phyloP scores from a whole-genome alignment of 2,888 invertebrate genomes.

The Dysmachus trigonus region DNA sequence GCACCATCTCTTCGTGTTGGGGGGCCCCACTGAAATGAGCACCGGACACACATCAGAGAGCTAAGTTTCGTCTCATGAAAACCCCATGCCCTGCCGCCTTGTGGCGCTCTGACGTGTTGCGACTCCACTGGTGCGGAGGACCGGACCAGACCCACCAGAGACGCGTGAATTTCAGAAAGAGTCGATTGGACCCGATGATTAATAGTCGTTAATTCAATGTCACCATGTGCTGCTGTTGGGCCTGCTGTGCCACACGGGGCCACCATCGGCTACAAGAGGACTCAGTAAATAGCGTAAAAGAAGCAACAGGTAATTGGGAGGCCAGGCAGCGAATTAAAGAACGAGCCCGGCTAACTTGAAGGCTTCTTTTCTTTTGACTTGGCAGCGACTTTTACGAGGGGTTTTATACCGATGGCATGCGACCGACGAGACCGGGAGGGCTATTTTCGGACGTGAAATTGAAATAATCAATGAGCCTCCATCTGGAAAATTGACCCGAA shows the following conservation, averaged over 20 bases:
- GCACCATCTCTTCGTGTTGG: background rate
- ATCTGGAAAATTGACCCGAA: background rate
- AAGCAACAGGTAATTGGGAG: background rate
- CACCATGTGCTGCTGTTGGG: background rate
- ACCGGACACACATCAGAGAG: background rate
- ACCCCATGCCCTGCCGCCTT: background rate
- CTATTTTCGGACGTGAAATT: background rate
- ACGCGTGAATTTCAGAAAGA: background rate
- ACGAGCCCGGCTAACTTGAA: background rate
- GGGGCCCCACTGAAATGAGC: background rate
- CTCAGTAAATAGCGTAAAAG: background rate
- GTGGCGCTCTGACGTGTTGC: background rate
- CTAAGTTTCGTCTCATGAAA: background rate
- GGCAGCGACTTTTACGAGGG: background rate
- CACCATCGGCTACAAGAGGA: background rate
- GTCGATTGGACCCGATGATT: background rate
- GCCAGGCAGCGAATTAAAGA: background rate
- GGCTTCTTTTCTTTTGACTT: background rate
- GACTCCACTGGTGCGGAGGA: background rate
- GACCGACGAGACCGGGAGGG: background rate
- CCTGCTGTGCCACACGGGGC: background rate
- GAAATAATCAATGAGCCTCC: background rate
- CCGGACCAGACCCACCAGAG: background rate
- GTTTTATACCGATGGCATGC: background rate
- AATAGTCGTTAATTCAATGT: conserved; percentile 14